Conservation (phyloP, 1,140 invertebrate genomes). For the Eriosoma lanigerum region DNA sequence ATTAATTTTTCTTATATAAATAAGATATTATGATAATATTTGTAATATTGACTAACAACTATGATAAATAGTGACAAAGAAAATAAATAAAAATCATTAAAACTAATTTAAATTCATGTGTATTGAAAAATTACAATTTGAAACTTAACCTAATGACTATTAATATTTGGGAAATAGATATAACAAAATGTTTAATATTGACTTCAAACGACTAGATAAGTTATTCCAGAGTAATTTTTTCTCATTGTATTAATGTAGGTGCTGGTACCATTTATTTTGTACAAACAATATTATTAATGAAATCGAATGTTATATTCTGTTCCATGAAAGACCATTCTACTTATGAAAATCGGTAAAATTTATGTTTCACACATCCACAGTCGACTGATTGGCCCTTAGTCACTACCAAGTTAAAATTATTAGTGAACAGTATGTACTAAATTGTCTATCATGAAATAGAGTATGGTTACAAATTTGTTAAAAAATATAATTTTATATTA, state of each 20-base stretch:
- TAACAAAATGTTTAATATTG: background rate
- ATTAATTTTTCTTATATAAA: too few species aligned
- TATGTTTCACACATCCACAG: too few species aligned
- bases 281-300: background rate
- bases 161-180: background rate
- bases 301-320: background rate
- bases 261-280: background rate
- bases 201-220: constrained; percentile 20
- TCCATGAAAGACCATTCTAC: too few species aligned
- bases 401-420: too few species aligned
- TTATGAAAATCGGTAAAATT: too few species aligned
- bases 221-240: background rate
- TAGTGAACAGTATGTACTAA: too few species aligned
- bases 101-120: background rate
- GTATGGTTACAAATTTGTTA: too few species aligned
- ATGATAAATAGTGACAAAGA: too few species aligned
- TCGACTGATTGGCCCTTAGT: too few species aligned
- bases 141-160: constrained; percentile 31
- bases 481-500: background rate
- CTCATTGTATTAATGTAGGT: background rate
- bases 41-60: too few species aligned
- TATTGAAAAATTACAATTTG: background rate
- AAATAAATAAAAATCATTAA: background rate
- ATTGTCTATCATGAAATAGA: too few species aligned
- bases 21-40: too few species aligned